phyloP scores from a whole-genome alignment of 2,113 vertebrate species.

The Anarhynchus alexandrinus region DNA sequence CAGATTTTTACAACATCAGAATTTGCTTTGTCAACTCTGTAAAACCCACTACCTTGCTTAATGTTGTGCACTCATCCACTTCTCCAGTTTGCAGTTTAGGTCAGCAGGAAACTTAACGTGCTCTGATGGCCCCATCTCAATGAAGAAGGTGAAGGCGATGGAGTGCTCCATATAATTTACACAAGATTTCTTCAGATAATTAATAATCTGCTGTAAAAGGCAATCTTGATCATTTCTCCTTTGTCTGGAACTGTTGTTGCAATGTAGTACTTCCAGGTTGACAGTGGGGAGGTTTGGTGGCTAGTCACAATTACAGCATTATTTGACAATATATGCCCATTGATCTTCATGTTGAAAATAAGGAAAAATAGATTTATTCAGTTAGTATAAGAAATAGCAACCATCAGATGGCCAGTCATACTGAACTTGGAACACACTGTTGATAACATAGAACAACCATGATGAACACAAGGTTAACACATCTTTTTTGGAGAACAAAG shows the following conservation, averaged over 20 bases:
- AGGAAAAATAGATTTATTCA: neutral
- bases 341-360: neutral
- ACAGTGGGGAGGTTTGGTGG: neutral
- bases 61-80: neutral
- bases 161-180: neutral
- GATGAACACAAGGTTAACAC: neutral
- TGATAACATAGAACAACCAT: neutral
- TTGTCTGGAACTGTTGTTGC: neutral
- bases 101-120: neutral
- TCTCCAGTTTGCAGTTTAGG: neutral
- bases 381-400: neutral
- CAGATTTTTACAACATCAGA: neutral
- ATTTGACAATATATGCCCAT: neutral
- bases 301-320: neutral
- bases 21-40: neutral
- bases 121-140: neutral
- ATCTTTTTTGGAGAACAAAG: neutral
- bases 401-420: neutral
- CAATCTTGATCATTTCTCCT: neutral
- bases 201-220: neutral
- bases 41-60: neutral
- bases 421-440: neutral
- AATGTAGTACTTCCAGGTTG: neutral
- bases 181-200: neutral
- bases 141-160: neutral